Evolutionary conservation across 2,888 invertebrate species (phyloP), one percentile per base, ranked within the genome.

Genomic region (Apamea crenata): DNA sequence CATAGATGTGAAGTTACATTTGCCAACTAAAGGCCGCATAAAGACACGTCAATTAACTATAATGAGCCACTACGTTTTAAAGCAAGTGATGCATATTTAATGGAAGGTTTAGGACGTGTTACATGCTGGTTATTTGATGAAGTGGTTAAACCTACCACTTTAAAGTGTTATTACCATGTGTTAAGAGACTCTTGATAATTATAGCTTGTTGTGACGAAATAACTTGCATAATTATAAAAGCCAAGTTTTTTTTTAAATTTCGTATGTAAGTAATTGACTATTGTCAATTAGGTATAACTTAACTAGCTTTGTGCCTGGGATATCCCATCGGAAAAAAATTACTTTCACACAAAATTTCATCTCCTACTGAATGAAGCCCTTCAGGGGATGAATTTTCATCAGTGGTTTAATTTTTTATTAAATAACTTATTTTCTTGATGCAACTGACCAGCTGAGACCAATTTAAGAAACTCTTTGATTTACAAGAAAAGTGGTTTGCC

Each of bases 111-210:
- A 70, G 47, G 78, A 73, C 63, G 87, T 80, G 87, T 87, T 82
- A 83, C 80, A 56, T 50, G 47, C 61, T 86, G 83, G 47, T 72
- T 87, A 87, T 79, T 81, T 85, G 68, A 89, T 89, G 76, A 89
- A 83, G 65, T 72, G 72, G 79, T 80, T 87, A 83, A 79, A 80
- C 73, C 75, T 50, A 79, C 70, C 74, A 53, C 72, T 80, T 89
- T 77, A 79, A 80, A 81, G 74, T 82, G 67, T 77, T 63, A 72
- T 71, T 77, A 63, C 29, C 2, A 63, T 71, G 56, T 74, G 66
- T 76, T n/a, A 65, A 0, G 40, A 61, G 53, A 78, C 29, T 29
- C 5, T 50, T 77, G n/a, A n/a, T 8, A 32, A 32, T 32, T 32
- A 50, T 53, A 53, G 5, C n/a, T 10, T 25, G 29, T 29, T 81